A percentile compares a stretch with the other conserved stretches of the same genome.
Evolutionary conservation across 2,113 vertebrate genomes (phyloP).

Genomic region (Mustelus asterias): DNA sequence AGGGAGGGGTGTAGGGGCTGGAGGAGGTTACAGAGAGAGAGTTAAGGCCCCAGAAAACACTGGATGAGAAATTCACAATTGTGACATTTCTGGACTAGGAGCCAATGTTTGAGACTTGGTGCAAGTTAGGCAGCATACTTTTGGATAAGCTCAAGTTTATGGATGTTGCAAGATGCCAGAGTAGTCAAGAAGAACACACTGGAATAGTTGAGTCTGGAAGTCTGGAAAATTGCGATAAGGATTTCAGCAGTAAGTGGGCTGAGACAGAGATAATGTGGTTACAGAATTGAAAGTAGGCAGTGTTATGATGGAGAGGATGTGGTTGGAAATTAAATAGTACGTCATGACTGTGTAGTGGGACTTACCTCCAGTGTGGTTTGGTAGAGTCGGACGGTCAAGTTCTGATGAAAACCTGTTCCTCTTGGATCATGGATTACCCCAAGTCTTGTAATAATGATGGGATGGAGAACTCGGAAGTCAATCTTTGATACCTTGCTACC

Average conservation of each 20-base stretch:
- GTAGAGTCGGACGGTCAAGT: constrained; percentile 84
- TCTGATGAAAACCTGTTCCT: constrained; percentile 67
- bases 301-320: not conserved
- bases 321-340: not conserved
- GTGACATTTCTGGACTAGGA: not conserved
- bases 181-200: not conserved
- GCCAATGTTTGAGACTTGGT: not conserved
- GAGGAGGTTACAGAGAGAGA: not conserved
- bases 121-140: not conserved
- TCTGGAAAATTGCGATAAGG: not conserved
- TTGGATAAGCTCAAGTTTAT: not conserved
- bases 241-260: not conserved
- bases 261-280: not conserved
- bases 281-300: not conserved
- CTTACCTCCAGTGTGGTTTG: constrained; percentile 91
- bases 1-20: not conserved
- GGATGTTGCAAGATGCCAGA: not conserved
- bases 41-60: not conserved
- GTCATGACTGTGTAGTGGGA: not conserved
- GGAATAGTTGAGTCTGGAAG: not conserved
- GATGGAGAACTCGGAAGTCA: constrained; percentile 88
- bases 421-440: constrained; percentile 75
- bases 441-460: constrained; percentile 84
- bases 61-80: not conserved
- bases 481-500: constrained; percentile 75